phyloP scores from a whole-genome alignment of 2,113 vertebrate genomes.

The Amblyopsis rosae region DNA sequence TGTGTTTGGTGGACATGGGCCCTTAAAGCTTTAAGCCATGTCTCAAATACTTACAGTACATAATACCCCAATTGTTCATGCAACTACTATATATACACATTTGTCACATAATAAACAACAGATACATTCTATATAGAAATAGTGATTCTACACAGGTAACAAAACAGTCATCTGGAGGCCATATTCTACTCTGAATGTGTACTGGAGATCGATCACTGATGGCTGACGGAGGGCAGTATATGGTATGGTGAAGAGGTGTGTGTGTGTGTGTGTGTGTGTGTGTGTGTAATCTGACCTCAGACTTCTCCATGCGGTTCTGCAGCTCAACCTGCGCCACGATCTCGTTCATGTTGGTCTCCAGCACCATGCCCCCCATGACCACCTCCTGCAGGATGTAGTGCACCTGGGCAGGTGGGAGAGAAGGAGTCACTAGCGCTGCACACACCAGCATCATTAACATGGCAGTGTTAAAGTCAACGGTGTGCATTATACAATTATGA shows the following conservation, averaged over 20 bases:
- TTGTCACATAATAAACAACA: too few species aligned
- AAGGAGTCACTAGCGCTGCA: not conserved
- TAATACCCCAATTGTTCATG: too few species aligned
- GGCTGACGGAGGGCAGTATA: not conserved
- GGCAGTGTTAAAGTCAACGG: too few species aligned
- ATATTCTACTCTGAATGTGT: not conserved
- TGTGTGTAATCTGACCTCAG: constrained; percentile 79
- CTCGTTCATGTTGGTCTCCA: constrained; percentile 98
- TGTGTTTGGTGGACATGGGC: too few species aligned
- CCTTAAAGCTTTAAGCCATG: too few species aligned
- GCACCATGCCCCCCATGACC: constrained; percentile 94
- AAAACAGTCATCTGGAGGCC: not conserved
- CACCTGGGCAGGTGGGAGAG: constrained; percentile 56
- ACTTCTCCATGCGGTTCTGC: constrained; percentile 92
- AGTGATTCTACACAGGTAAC: not conserved
- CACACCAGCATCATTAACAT: too few species aligned
- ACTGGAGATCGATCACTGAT: not conserved
- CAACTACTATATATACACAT: too few species aligned
- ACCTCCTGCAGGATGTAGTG: constrained; percentile 90
- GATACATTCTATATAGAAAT: not conserved
- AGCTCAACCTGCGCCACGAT: constrained; percentile 90
- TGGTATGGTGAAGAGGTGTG: not conserved
- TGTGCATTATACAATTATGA: not conserved
- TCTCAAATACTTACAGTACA: too few species aligned
- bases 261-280: not conserved